Conservation (phyloP, 53 echinoderm and acorn worm species). For the Astropecten irregularis region DNA sequence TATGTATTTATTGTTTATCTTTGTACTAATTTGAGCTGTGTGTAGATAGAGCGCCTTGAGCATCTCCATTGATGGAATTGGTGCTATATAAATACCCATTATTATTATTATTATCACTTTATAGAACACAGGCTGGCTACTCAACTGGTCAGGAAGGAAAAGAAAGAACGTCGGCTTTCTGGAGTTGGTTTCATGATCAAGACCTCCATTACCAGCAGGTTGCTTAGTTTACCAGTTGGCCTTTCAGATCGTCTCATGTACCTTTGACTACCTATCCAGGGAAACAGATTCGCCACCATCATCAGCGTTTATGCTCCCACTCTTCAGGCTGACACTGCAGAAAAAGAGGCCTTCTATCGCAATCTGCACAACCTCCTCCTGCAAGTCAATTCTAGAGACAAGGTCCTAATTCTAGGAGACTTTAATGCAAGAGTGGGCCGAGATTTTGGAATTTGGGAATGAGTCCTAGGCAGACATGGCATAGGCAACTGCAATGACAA, state of each 20-base stretch:
- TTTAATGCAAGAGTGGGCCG: conserved; percentile 10
- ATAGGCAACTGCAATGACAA: conserved; percentile 49
- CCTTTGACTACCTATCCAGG: conserved; percentile 46
- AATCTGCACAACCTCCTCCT: conserved; percentile 44
- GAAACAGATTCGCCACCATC: conserved; percentile 6
- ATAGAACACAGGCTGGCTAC: conserved; percentile 65
- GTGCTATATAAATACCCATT: too few relatives aligned
- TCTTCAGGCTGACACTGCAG: conserved; percentile 56
- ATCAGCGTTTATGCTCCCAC: conserved; percentile 68
- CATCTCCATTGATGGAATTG: too few relatives aligned
- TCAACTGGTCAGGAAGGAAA: conserved; percentile 72
- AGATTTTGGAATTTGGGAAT: not conserved
- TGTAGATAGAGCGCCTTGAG: too few relatives aligned
- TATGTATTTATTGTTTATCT: too few relatives aligned
- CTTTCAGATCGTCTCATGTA: conserved; percentile 68
- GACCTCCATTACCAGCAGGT: conserved; percentile 54
- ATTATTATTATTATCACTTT: too few relatives aligned
- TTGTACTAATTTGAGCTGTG: too few relatives aligned
- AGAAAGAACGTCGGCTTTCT: conserved; percentile 44
- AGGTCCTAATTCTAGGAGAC: too few relatives aligned
- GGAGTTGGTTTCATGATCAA: conserved; percentile 68
- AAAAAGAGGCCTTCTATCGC: conserved; percentile 56
- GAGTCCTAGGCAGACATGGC: conserved; percentile 24
- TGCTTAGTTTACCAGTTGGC: conserved; percentile 45
- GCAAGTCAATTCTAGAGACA: too few relatives aligned